These are phyloP conservation scores for Oenanthe oenanthe DNA, from an alignment of 2,113 vertebrate species.

Conservation along the genomic window DNA sequence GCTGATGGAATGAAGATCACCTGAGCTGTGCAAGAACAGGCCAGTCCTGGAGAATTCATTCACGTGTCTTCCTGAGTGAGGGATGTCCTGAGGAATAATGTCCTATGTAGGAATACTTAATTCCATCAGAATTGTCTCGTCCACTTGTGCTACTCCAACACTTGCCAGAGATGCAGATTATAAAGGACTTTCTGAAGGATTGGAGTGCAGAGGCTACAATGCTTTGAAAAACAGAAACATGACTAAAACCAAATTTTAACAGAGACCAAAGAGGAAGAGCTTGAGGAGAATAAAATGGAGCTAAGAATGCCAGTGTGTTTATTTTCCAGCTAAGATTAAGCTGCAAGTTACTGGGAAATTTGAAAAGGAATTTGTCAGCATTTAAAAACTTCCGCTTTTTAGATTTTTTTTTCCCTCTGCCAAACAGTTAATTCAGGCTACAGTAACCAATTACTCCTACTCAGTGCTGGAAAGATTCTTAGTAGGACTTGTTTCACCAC, in stretches of 20 bases:
- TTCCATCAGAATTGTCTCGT: background rate
- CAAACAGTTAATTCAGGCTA: background rate
- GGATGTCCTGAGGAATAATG: background rate
- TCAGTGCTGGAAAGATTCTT: background rate
- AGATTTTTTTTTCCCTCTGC: background rate
- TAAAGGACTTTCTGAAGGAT: background rate
- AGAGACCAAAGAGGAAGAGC: background rate
- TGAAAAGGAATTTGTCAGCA: background rate
- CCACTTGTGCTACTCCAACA: background rate
- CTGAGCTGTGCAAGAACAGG: background rate
- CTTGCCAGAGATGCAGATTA: background rate
- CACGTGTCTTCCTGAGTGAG: rapidly evolving
- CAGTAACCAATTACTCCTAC: background rate
- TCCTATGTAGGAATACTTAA: rapidly evolving
- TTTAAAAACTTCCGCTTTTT: background rate
- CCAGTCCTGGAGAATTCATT: background rate
- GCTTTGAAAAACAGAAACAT: background rate
- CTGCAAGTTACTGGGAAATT: background rate
- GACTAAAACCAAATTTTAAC: background rate
- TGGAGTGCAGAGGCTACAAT: background rate
- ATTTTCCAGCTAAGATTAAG: background rate
- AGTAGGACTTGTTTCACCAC: background rate
- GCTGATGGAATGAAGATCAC: background rate
- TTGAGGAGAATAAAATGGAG: background rate
- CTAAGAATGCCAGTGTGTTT: background rate